Evolutionary conservation across 2,797 vertebrate species (phyloP), one percentile per base, ranked within the genome.

Genomic region (Graptemys geographica): DNA sequence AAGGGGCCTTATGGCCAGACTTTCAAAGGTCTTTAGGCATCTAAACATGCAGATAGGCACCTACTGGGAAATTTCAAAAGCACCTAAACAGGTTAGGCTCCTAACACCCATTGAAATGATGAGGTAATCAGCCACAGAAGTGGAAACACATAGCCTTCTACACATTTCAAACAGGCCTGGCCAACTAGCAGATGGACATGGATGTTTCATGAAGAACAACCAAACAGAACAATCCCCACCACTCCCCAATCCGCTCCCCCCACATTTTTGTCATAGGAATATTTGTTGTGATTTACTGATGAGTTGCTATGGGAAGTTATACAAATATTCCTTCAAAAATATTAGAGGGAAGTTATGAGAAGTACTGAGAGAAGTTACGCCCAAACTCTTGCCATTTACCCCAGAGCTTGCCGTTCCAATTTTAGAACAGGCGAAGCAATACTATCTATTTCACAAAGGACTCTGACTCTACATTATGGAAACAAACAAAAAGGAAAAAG

Each of bases 161-260:
- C 55, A 16, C 47, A 5, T 53, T 83, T 92, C 86, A 81, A n/a
- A 85, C 72, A 37, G 25, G 37, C 55, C 37, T 81, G 47, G 25
- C 44, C 74, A 49, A 31, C 27, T 78, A 31, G 74, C 56, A 90
- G 27, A 55, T 47, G 41, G 15, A 78, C n/a, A 8, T 31, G 59
- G 53, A 23, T 41, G 5, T 88, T 82, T 53, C 82, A 49, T 82
- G 33, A 47, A 56, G 65, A 69, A 92, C 27, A 83, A 5, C 11
- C 79, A 90, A 90, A 55, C 25, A 80, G 84, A 89, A 65, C 0
- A 0, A 57, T 19, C 84, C 23, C 11, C 7, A 6, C 56, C 56
- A 11, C 5, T 11, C 47, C 18, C n/a, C 49, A 55, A 6, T 27
- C 19, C 28, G 0, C 6, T 25, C 23, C 41, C 2, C 21, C 0